These are phyloP conservation scores for Philopedon plagiatum DNA, from an alignment of 2,888 invertebrate genomes.

Conservation along the genomic window DNA sequence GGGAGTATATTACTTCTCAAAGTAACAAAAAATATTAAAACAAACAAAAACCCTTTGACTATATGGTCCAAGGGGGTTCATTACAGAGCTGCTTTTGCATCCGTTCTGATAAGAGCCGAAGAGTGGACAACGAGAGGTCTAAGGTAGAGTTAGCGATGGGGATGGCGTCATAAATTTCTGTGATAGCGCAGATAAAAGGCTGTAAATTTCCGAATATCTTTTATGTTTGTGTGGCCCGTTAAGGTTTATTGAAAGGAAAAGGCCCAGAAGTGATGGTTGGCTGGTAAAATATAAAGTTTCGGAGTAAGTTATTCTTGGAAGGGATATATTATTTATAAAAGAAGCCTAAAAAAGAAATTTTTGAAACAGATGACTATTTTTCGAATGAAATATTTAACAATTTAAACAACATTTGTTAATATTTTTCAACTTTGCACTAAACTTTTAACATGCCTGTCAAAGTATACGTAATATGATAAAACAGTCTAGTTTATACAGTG, in stretches of 20 bases:
- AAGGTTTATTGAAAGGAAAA: constrained; percentile 34
- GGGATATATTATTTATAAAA: not conserved
- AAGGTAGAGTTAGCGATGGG: constrained; percentile 45
- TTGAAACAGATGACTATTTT: too few species aligned
- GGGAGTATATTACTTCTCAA: too few species aligned
- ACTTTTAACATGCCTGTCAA: too few species aligned
- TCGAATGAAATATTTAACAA: too few species aligned
- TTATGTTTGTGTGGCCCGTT: constrained; percentile 37
- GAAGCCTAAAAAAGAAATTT: too few species aligned
- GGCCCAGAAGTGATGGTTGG: constrained; percentile 2
- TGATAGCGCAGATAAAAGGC: constrained; percentile 47
- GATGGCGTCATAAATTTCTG: constrained; percentile 43
- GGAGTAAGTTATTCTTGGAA: not conserved
- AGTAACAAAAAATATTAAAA: too few species aligned
- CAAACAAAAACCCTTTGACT: not conserved
- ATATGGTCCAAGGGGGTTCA: not conserved
- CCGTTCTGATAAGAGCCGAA: constrained; percentile 34
- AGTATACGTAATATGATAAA: too few species aligned
- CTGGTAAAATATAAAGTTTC: constrained; percentile 10
- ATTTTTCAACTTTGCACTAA: too few species aligned
- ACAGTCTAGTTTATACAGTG: too few species aligned
- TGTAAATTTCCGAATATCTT: constrained; percentile 49
- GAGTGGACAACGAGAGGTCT: constrained; percentile 40
- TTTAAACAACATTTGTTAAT: too few species aligned
- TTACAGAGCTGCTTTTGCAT: constrained; percentile 29